Evolutionary conservation across 2,113 vertebrate genomes (phyloP).

Genomic region (Oreotrochilus melanogaster): DNA sequence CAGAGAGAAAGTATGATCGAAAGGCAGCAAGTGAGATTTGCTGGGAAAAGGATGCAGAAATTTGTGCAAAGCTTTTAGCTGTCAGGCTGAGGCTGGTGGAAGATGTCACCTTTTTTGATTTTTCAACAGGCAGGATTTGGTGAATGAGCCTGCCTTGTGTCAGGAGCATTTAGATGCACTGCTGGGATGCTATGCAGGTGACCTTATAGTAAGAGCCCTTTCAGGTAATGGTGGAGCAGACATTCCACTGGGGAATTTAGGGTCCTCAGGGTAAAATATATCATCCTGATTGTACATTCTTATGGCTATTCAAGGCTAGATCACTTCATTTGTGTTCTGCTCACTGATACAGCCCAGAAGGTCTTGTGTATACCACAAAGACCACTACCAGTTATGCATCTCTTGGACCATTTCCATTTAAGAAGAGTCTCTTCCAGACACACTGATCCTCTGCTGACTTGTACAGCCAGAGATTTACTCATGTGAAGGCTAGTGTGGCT

Average conservation of each 20-base stretch:
- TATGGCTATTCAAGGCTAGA: rapidly evolving
- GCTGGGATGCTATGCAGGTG: background rate
- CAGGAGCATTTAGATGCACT: background rate
- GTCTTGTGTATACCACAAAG: background rate
- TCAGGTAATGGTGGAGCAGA: background rate
- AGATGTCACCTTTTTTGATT: background rate
- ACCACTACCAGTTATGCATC: background rate
- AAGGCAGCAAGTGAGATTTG: background rate
- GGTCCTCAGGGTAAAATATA: background rate
- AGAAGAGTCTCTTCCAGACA: background rate
- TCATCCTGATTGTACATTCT: background rate
- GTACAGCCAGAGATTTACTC: background rate
- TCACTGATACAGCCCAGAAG: background rate
- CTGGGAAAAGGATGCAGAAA: background rate
- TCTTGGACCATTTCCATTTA: background rate
- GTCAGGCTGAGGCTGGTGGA: background rate
- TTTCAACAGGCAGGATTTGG: background rate
- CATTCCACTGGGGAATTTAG: background rate
- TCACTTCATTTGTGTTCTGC: background rate
- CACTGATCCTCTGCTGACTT: background rate
- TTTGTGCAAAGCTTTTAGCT: background rate
- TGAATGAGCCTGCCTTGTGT: background rate
- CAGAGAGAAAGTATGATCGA: background rate
- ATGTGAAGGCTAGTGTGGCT: background rate
- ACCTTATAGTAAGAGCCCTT: background rate